Evolutionary conservation across 2,113 vertebrate species (phyloP).

Genomic region (Fulica atra): DNA sequence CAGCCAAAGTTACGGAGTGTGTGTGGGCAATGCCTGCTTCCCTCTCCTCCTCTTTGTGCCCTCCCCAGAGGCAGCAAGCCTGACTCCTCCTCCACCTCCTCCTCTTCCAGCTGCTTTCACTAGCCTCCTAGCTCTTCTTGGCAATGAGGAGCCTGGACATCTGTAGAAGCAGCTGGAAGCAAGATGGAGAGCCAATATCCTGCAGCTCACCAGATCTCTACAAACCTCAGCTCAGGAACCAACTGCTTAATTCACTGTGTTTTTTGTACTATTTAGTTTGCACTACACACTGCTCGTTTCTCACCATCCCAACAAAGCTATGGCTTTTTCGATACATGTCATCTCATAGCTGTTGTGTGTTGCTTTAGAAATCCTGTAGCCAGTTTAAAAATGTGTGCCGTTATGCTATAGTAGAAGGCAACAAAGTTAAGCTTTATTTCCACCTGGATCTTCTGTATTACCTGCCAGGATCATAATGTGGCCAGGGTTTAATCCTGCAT

Average conservation of each 20-base stretch:
- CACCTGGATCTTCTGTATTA: not conserved
- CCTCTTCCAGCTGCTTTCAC: conserved; percentile 62
- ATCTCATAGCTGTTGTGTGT: not conserved
- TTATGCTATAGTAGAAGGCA: not conserved
- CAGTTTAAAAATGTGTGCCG: not conserved
- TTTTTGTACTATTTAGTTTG: not conserved
- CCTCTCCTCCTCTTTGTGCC: not conserved
- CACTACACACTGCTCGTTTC: not conserved
- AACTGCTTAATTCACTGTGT: conserved; percentile 22
- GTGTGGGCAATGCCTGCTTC: conserved; percentile 15
- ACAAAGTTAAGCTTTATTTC: not conserved
- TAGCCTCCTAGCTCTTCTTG: conserved; percentile 53
- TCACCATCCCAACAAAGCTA: not conserved
- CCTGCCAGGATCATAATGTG: not conserved
- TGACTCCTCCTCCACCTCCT: conserved; percentile 40
- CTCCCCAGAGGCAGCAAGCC: not conserved
- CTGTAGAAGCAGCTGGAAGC: conserved; percentile 71
- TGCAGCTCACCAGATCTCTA: conserved; percentile 54
- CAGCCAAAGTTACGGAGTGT: not conserved
- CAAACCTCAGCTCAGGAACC: conserved; percentile 56
- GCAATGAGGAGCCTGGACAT: conserved; percentile 60
- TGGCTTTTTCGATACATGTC: not conserved
- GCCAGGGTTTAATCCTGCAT: not conserved
- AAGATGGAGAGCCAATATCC: conserved; percentile 62
- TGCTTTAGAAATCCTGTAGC: not conserved